phyloP scores from a whole-genome alignment of 2,888 invertebrate species.

The Ophonus ardosiacus region DNA sequence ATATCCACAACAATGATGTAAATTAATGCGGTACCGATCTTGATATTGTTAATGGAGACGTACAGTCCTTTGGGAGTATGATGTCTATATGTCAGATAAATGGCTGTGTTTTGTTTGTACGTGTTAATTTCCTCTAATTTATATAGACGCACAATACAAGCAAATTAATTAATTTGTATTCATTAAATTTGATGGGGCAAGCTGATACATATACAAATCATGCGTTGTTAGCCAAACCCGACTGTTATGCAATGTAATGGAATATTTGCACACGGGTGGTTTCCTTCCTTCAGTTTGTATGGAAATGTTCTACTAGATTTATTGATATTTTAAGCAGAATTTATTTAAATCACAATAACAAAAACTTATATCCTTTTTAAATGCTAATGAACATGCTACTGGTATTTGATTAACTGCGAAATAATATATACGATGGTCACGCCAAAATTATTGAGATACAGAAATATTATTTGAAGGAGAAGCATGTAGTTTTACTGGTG shows the following conservation, averaged over 20 bases:
- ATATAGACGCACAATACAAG: constrained; percentile 15
- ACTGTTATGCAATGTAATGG: constrained; percentile 19
- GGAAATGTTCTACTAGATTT: constrained; percentile 22
- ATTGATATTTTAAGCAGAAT: constrained; percentile 38
- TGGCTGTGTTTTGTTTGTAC: background rate
- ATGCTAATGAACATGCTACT: constrained; percentile 24
- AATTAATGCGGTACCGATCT: background rate
- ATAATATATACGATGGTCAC: background rate
- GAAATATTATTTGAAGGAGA: too few relatives aligned
- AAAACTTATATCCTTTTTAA: constrained; percentile 18
- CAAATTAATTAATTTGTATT: constrained; percentile 45
- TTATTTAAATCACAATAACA: constrained; percentile 20
- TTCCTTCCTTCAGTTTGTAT: constrained; percentile 23
- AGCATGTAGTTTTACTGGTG: too few relatives aligned
- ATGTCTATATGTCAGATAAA: constrained; percentile 1
- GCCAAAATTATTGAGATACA: too few relatives aligned
- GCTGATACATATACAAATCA: constrained; percentile 41
- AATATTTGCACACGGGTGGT: constrained; percentile 23
- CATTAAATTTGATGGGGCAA: constrained; percentile 19
- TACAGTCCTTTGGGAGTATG: background rate
- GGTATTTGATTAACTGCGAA: background rate
- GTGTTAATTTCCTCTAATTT: constrained; percentile 39
- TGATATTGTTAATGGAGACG: constrained; percentile 1
- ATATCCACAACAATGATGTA: background rate
- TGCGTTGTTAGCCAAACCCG: constrained; percentile 10